phyloP scores from a whole-genome alignment of 2,113 vertebrate species.

The Chionis minor region DNA sequence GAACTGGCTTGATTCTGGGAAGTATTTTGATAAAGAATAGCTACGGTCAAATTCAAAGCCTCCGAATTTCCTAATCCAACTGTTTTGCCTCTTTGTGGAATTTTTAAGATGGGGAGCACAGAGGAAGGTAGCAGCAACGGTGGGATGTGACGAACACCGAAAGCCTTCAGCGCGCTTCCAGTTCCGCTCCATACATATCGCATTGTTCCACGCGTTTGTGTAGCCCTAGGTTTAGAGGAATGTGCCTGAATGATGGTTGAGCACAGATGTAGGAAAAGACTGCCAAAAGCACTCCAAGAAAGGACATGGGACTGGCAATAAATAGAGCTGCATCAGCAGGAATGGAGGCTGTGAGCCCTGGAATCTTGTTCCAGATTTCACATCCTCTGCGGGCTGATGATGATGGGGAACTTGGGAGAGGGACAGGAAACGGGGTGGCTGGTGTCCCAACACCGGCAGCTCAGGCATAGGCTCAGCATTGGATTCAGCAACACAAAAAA shows the following conservation, averaged over 20 bases:
- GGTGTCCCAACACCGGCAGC: background rate
- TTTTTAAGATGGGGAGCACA: background rate
- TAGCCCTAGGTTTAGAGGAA: background rate
- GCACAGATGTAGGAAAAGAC: constrained; percentile 20
- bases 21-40: background rate
- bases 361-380: background rate
- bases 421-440: background rate
- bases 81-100: background rate
- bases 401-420: background rate
- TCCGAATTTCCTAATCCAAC: background rate
- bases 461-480: background rate
- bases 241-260: constrained; percentile 20
- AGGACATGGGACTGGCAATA: constrained; percentile 26
- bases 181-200: background rate
- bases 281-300: constrained; percentile 54
- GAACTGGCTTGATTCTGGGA: background rate
- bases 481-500: background rate
- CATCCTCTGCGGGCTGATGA: background rate
- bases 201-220: background rate
- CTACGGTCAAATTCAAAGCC: background rate
- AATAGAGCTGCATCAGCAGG: constrained; percentile 16
- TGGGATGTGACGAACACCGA: background rate
- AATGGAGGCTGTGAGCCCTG: background rate
- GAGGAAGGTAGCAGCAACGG: accelerated
- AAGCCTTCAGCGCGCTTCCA: background rate